Evolutionary conservation across 2,888 invertebrate species (phyloP).

Genomic region (Drosophila infuscata): DNA sequence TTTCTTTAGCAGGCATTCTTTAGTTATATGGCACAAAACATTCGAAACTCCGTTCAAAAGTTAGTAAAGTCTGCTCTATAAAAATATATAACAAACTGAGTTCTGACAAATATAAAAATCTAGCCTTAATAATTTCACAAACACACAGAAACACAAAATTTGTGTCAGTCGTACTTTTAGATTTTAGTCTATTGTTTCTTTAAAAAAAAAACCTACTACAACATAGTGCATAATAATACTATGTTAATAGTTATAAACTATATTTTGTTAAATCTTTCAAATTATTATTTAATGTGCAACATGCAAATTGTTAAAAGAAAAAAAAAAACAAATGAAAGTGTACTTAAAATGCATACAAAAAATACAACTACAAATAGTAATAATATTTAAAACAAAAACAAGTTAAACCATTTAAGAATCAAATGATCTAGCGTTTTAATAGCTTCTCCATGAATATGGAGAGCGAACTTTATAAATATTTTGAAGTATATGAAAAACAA

Average conservation of each 20-base stretch:
- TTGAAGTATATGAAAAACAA: constrained; percentile 20
- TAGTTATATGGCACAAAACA: constrained; percentile 60
- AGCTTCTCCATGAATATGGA: constrained; percentile 52
- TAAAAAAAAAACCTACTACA: constrained; percentile 18
- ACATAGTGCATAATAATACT: constrained; percentile 35
- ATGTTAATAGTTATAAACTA: constrained; percentile 67
- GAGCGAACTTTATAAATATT: constrained; percentile 34
- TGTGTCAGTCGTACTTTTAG: constrained; percentile 16
- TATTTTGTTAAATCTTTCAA: constrained; percentile 47
- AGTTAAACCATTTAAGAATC: constrained; percentile 25
- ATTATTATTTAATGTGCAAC: constrained; percentile 29
- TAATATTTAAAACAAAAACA: constrained; percentile 11
- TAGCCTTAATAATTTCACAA: constrained; percentile 26
- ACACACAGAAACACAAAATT: constrained; percentile 15
- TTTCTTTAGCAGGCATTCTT: constrained; percentile 18
- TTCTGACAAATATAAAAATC: constrained; percentile 1
- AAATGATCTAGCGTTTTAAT: constrained; percentile 49
- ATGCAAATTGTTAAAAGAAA: constrained; percentile 27
- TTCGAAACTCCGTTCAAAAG: constrained; percentile 69
- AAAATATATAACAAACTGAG: constrained; percentile 2
- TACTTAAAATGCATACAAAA: constrained; percentile 63
- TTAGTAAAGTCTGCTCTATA: constrained; percentile 3
- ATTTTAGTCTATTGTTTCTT: constrained; percentile 25
- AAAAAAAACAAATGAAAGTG: constrained; percentile 43
- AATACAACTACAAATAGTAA: constrained; percentile 13